Evolutionary conservation across 2,888 invertebrate genomes (phyloP), one percentile per base, ranked within the genome.

Genomic region (Entomobrya multifasciata): DNA sequence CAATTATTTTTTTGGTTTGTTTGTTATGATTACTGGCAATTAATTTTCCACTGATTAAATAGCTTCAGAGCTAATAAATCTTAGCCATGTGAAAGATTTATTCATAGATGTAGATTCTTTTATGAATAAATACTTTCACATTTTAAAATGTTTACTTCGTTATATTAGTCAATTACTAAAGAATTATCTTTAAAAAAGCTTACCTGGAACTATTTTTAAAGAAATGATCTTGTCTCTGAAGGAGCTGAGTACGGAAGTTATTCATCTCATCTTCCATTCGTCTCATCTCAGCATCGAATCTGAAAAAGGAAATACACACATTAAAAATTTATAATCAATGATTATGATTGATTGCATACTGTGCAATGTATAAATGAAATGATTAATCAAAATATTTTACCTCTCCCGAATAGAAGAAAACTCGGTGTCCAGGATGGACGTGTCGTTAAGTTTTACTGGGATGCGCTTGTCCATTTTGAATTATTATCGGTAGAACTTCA

Each of bases 251-350:
- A 92, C 98, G 95, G 94, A 98, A 98, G 94, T 96, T 96, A 93
- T 96, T 96, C 98, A 98, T 98, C 94, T 98, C 98, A 92, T 98
- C 98, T 94, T 99, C 98, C 97, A 99, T 98, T 94, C 98, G 97
- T 92, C 96, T 95, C 98, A 99, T 98, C 94, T 99, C 98, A 90
- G 96, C 96, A 93, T 98, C 98, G 93, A 98, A 98, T 65, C 90
- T 90, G 70, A 0, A 62, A 60, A 83, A n/a, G n/a, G n/a, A n/a
- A n/a, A n/a, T n/a, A n/a, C n/a, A n/a, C n/a, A n/a, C n/a, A n/a
- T n/a, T n/a, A n/a, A n/a, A n/a, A n/a, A n/a, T n/a, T n/a, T n/a
- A n/a, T n/a, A n/a, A n/a, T n/a, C n/a, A n/a, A n/a, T n/a, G n/a
- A n/a, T n/a, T n/a, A n/a, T n/a, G n/a, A n/a, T n/a, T n/a, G n/a